A percentile compares a stretch with the other conserved stretches of the same genome.
phyloP scores from a whole-genome alignment of 1,140 invertebrate species.

The Rhizoglyphus robini region DNA sequence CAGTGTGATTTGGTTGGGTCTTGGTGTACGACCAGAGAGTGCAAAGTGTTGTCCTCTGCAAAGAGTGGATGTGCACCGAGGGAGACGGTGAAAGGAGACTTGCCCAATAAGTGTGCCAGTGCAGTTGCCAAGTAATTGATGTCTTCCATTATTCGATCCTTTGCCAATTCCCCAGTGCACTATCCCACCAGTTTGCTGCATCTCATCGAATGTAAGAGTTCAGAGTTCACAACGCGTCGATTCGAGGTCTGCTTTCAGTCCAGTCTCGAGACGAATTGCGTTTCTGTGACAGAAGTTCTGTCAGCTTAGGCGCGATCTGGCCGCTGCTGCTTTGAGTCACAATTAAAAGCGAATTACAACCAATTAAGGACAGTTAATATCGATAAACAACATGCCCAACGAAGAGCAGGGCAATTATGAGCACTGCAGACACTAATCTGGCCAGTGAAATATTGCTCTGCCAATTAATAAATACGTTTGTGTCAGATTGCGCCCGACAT shows the following conservation, averaged over 20 bases:
- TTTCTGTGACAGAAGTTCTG: too few relatives aligned
- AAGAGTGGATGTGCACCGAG: constrained; percentile 9
- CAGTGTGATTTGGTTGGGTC: neutral
- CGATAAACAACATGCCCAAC: too few relatives aligned
- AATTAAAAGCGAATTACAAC: too few relatives aligned
- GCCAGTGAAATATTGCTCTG: too few relatives aligned
- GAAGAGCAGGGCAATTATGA: too few relatives aligned
- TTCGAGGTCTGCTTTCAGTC: too few relatives aligned
- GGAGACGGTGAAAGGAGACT: neutral
- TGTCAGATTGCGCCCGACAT: neutral
- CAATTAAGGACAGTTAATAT: too few relatives aligned
- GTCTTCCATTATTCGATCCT: constrained; percentile 6
- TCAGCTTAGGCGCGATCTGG: too few relatives aligned
- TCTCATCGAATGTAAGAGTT: neutral
- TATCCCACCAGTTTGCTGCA: neutral
- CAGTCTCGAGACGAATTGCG: too few relatives aligned
- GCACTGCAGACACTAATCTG: too few relatives aligned
- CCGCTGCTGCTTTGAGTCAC: too few relatives aligned
- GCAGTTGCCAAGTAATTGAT: constrained; percentile 6
- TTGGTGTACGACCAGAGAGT: neutral
- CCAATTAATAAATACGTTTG: too few relatives aligned
- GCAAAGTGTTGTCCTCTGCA: neutral
- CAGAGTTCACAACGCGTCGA: neutral
- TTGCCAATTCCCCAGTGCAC: constrained; percentile 1
- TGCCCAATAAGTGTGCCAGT: neutral